Conservation (phyloP, 2,888 invertebrate genomes). For the Agriotes lineatus region DNA sequence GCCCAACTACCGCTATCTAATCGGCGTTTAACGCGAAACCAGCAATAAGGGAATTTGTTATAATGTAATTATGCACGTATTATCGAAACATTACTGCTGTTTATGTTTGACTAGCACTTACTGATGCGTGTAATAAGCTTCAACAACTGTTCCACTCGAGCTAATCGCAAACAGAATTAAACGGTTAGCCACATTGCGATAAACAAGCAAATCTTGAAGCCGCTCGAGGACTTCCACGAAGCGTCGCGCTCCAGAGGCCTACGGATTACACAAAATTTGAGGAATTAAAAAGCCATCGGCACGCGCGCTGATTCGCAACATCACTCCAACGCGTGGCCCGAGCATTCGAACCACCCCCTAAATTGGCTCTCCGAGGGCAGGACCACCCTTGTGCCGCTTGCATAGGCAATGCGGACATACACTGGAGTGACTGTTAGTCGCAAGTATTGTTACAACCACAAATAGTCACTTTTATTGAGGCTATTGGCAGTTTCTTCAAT, state of each 20-base stretch:
- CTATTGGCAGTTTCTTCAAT: no score
- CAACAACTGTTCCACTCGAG: constrained; percentile 55
- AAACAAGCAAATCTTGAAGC: constrained; percentile 20
- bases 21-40: constrained; percentile 5
- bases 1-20: constrained; percentile 18
- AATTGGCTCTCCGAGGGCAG: not conserved
- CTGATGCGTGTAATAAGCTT: constrained; percentile 61
- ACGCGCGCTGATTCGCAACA: constrained; percentile 49
- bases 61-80: constrained; percentile 39
- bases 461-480: no score
- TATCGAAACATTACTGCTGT: constrained; percentile 52
- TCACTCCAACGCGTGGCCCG: constrained; percentile 48
- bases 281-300: constrained; percentile 23
- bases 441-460: no score
- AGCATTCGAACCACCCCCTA: not conserved
- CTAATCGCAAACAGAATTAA: constrained; percentile 38
- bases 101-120: constrained; percentile 62
- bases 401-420: not conserved
- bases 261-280: constrained; percentile 4
- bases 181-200: constrained; percentile 16
- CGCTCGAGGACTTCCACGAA: not conserved
- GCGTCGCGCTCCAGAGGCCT: not conserved
- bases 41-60: constrained; percentile 32
- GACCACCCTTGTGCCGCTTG: not conserved
- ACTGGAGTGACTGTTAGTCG: no score